Evolutionary conservation across 2,888 invertebrate species (phyloP).

Genomic region (Plebejus argus): DNA sequence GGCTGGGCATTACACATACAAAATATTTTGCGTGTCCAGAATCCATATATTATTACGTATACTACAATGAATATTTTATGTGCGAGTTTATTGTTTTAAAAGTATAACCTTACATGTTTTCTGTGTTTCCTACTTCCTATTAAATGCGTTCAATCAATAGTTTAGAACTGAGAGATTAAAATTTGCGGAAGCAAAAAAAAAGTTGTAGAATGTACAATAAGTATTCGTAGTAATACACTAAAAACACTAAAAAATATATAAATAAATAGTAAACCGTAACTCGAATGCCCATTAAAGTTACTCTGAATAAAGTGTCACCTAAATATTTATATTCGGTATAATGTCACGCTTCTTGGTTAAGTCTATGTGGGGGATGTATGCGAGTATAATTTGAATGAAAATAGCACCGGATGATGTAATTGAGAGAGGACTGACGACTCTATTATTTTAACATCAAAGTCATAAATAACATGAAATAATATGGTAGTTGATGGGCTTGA

Average conservation of each 20-base stretch:
- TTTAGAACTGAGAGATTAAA: neutral
- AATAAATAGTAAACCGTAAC: too few relatives aligned
- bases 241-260: too few relatives aligned
- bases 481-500: neutral
- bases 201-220: neutral
- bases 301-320: constrained; percentile 25
- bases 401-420: constrained; percentile 45
- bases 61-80: neutral
- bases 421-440: constrained; percentile 38
- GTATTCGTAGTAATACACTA: too few relatives aligned
- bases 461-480: constrained; percentile 9
- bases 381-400: constrained; percentile 43
- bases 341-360: constrained; percentile 59
- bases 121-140: neutral
- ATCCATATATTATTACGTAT: neutral
- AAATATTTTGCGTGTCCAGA: neutral
- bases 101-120: neutral
- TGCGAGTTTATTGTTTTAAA: constrained; percentile 10
- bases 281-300: constrained; percentile 18
- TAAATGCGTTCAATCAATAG: neutral
- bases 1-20: neutral
- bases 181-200: neutral
- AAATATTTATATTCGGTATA: constrained; percentile 44
- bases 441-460: constrained; percentile 24
- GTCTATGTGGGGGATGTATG: constrained; percentile 49